These are phyloP conservation scores for Grammatotria lemairii DNA, from an alignment of 2,113 vertebrate genomes.

Conservation along the genomic window DNA sequence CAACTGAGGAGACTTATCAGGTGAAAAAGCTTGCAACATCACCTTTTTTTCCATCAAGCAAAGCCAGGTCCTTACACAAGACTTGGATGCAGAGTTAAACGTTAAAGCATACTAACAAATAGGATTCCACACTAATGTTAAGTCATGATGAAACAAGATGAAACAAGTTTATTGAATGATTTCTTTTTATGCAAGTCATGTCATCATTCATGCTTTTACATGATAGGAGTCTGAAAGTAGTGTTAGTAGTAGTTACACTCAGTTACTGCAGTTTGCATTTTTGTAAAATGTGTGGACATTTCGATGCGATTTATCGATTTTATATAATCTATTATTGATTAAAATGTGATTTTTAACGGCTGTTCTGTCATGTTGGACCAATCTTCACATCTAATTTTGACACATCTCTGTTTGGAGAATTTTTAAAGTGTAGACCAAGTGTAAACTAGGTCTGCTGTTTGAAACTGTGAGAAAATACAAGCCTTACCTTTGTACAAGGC, in stretches of 20 bases:
- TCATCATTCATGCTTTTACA: not conserved
- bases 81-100: not conserved
- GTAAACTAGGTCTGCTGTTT: not conserved
- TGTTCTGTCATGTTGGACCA: not conserved
- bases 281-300: not conserved
- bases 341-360: not conserved
- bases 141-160: not conserved
- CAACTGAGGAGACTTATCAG: not conserved
- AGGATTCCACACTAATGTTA: not conserved
- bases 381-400: slow-evolving; percentile 40
- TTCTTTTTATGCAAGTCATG: not conserved
- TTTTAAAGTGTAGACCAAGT: not conserved
- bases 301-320: not conserved
- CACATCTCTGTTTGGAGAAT: slow-evolving; percentile 27
- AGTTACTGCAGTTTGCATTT: not conserved
- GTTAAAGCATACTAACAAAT: not conserved
- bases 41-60: not conserved
- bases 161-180: not conserved
- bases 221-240: not conserved
- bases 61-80: not conserved
- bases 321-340: not conserved
- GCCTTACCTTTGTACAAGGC: not conserved
- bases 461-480: not conserved
- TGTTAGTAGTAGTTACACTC: not conserved
- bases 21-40: not conserved